A percentile compares a stretch with the other conserved stretches of the same genome.
phyloP scores from a whole-genome alignment of 1,140 invertebrate species.

The Saxidomus purpurata region DNA sequence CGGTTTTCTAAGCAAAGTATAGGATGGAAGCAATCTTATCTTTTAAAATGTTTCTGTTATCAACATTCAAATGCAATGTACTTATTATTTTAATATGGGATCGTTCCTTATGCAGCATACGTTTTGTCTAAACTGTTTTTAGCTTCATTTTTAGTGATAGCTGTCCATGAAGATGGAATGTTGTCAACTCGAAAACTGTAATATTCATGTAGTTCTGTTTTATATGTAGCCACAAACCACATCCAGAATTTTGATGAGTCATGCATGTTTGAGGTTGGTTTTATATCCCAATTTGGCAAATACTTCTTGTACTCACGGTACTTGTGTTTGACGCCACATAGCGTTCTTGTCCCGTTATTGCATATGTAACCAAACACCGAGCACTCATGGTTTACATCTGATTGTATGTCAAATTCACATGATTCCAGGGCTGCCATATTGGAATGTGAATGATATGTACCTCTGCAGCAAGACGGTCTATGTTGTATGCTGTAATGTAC shows the following conservation, averaged over 20 bases:
- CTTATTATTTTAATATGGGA: no score
- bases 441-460: background rate
- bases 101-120: no score
- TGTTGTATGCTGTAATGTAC: background rate
- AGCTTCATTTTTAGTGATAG: background rate
- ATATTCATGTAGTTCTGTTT: background rate
- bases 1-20: no score
- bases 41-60: no score
- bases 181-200: background rate
- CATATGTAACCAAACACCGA: background rate
- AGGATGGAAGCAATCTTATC: no score
- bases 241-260: constrained; percentile 2
- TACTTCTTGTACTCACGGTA: background rate
- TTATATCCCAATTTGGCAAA: background rate
- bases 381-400: background rate
- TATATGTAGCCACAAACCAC: background rate
- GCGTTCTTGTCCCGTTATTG: background rate
- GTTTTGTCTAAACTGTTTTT: background rate
- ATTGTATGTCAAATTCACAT: background rate
- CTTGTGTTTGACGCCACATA: background rate
- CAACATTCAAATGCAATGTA: no score
- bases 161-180: background rate
- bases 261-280: background rate
- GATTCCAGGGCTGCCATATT: background rate
- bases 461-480: background rate